Percentiles rank a stretch among this genome's conserved stretches.
These are phyloP conservation scores for Chrysochloris asiatica DNA, from an alignment of 2,113 vertebrate species.

Conservation along the genomic window DNA sequence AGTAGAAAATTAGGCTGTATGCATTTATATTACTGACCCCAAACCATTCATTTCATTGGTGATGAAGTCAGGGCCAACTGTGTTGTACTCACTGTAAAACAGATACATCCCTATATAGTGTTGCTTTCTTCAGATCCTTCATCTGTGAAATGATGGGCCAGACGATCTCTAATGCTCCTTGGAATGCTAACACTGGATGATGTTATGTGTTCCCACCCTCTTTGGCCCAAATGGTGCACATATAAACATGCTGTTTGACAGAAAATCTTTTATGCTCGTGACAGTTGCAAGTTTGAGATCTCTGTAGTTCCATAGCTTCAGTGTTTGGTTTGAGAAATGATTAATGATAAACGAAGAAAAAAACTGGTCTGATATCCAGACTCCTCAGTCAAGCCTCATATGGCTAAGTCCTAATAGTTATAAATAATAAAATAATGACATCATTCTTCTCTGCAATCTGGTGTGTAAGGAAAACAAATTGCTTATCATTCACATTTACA, in stretches of 20 bases:
- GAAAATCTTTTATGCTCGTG: rapidly evolving
- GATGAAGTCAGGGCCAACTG: no score
- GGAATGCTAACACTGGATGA: rapidly evolving
- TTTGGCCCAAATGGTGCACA: not conserved
- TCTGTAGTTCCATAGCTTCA: not conserved
- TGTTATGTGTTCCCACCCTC: rapidly evolving
- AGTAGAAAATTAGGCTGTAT: not conserved
- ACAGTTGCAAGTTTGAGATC: not conserved
- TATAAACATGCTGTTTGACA: no score
- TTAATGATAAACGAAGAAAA: conserved; percentile 56
- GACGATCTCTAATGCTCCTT: rapidly evolving
- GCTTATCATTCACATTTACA: not conserved
- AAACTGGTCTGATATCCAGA: conserved; percentile 40
- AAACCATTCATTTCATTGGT: not conserved
- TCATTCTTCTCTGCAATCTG: conserved; percentile 42
- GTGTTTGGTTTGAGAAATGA: conserved; percentile 47
- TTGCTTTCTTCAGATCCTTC: not conserved
- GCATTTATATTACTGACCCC: not conserved
- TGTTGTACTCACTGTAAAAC: not conserved
- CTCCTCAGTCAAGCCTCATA: conserved; percentile 49
- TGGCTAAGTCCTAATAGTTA: conserved; percentile 41
- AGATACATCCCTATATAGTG: rapidly evolving
- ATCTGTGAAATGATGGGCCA: not conserved
- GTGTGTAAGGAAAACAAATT: conserved; percentile 49
- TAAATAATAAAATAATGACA: conserved; percentile 69